Evolutionary conservation across 1,140 invertebrate genomes (phyloP), one percentile per base, ranked within the genome.

Genomic region (Ips nitidus): DNA sequence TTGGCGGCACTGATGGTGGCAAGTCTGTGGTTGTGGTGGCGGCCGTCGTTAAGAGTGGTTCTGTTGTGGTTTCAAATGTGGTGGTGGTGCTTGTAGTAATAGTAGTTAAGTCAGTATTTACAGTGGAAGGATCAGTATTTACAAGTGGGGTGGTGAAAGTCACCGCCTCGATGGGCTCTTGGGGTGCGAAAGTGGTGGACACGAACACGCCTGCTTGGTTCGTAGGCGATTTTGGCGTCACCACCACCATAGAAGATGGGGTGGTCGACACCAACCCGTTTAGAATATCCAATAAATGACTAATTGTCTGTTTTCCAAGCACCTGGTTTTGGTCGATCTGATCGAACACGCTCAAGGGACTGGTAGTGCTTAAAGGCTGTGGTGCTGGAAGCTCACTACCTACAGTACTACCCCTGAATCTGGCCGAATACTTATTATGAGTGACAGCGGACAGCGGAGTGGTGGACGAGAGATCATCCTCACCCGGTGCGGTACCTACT

Each of bases 401-500:
- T 64, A 70, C 62, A 71, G 71, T 66, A 62, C 64, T 63, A 59
- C 41, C 67, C 55, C 71, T 69, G 70, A 40, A 72, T 60, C 68
- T 73, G 55, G 62, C 71, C 43, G 66, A 66, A 63, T 71, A 74
- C 69, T 71, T 75, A 71, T 7, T 55, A 47, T 4, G 45, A 43
- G 75, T 76, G 61, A 73, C 63, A 65, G 65, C 59, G 71, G 71
- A 71, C 63, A 73, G 60, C 59, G 75, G 69, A 61, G 76, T 74
- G 43, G 71, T 77, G 55, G 72, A 71, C 52, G 71, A 63, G 70
- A 75, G 74, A 69, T 74, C 73, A 45, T 52, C 43, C 47, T n/a
- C 8, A 36, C 52, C 75, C 76, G 73, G 75, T 75, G 76, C 74
- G 42, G 63, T 78, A 78, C 76, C 77, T 77, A 78, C 75, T 78